These are phyloP conservation scores for Xestia xanthographa DNA, from an alignment of 2,888 invertebrate species.

Conservation along the genomic window DNA sequence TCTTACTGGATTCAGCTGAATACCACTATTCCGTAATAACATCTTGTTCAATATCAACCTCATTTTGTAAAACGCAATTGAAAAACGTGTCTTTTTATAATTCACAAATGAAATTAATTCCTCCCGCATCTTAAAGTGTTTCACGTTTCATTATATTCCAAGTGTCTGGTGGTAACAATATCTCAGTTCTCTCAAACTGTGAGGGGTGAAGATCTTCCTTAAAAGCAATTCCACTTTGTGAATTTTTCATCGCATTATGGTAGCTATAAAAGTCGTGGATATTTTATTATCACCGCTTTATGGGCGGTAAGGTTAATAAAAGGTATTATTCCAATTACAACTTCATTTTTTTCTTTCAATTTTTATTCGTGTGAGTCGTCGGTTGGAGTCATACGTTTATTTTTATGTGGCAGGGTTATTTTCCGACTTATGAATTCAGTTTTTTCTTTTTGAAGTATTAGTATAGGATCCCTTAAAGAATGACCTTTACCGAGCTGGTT, in stretches of 20 bases:
- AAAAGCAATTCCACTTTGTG: conserved; percentile 82
- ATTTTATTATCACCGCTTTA: conserved; percentile 81
- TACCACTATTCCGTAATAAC: background rate
- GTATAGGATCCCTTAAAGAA: no score
- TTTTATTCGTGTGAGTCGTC: conserved; percentile 48
- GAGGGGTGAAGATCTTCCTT: conserved; percentile 68
- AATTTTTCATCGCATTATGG: conserved; percentile 86
- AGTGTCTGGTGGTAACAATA: conserved; percentile 69
- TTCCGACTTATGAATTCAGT: background rate
- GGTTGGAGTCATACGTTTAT: conserved; percentile 19
- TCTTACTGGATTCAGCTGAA: background rate
- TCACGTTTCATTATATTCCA: conserved; percentile 56
- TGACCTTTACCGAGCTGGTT: no score
- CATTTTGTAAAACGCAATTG: background rate
- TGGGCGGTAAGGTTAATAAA: conserved; percentile 81
- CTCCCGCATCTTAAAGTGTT: conserved; percentile 24
- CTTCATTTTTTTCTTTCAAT: conserved; percentile 63
- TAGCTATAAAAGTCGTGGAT: conserved; percentile 82
- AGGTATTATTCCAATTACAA: conserved; percentile 81
- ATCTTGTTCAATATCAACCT: background rate
- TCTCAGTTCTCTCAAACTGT: conserved; percentile 75
- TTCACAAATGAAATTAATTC: conserved; percentile 28
- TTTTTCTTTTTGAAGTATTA: background rate
- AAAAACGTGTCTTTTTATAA: conserved; percentile 9
- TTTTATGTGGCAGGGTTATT: conserved; percentile 21